Percentiles rank a stretch among this genome's conserved stretches.
Conservation (phyloP, 2,113 vertebrate genomes). For the Trinectes maculatus region DNA sequence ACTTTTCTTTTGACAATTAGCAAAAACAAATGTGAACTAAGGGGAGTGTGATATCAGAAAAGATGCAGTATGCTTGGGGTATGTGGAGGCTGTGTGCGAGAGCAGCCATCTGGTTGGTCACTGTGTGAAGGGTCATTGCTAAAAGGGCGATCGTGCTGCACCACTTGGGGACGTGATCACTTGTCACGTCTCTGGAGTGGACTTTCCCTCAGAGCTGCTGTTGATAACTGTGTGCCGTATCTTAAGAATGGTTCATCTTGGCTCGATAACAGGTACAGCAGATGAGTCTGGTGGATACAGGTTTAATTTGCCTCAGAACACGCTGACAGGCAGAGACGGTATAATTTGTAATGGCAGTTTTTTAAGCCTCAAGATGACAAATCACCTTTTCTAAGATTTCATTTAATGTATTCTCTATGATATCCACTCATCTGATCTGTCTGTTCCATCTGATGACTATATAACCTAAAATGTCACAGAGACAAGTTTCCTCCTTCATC, state of each 20-base stretch:
- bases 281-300: neutral
- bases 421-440: neutral
- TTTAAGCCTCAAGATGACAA: neutral
- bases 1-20: too few species aligned
- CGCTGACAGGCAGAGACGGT: neutral
- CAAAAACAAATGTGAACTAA: too few species aligned
- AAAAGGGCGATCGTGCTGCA: neutral
- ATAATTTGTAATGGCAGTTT: neutral
- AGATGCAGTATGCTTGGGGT: neutral
- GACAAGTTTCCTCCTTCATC: constrained; percentile 2
- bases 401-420: neutral
- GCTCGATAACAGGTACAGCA: too few species aligned
- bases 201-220: constrained; percentile 11
- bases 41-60: too few species aligned
- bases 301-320: neutral
- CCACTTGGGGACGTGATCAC: constrained; percentile 22
- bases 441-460: constrained; percentile 1
- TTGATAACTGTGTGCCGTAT: constrained; percentile 30
- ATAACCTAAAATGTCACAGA: neutral
- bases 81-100: too few species aligned
- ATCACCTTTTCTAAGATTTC: neutral
- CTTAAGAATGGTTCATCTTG: too few species aligned
- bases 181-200: constrained; percentile 15
- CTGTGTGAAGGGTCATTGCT: neutral
- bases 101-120: neutral